Evolutionary conservation across 23 tunicate genomes (phyloP).

Genomic region (Ascidia mentula): DNA sequence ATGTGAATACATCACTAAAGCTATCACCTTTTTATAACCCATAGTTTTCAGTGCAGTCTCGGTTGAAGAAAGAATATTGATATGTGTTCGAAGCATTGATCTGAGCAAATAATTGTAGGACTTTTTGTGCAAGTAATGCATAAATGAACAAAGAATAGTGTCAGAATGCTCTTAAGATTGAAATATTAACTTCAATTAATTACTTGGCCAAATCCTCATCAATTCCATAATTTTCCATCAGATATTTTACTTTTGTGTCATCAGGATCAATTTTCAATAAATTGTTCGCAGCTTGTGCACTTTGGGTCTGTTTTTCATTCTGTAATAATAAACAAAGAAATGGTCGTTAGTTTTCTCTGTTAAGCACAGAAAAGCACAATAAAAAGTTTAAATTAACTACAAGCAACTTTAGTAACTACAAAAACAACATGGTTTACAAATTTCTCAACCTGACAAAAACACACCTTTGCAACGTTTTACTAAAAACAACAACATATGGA

Average conservation of each 20-base stretch:
- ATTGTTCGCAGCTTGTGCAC: not conserved
- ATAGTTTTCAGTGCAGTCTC: not conserved
- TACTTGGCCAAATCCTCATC: slow-evolving; percentile 8
- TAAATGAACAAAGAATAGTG: too few species aligned
- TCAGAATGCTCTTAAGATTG: too few species aligned
- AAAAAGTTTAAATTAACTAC: too few species aligned
- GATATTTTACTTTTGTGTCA: slow-evolving; percentile 3
- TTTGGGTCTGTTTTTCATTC: not conserved
- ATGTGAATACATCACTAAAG: too few species aligned
- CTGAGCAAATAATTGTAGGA: too few species aligned
- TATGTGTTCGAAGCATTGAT: slow-evolving; percentile 4
- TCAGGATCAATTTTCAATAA: slow-evolving; percentile 18
- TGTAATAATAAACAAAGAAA: slow-evolving; percentile 2
- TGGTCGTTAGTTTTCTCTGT: not conserved
- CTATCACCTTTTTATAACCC: slow-evolving; percentile 3
- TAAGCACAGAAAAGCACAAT: too few species aligned
- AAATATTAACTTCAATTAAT: too few species aligned
- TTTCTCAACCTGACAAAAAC: too few species aligned
- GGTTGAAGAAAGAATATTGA: not conserved
- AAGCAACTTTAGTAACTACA: too few species aligned
- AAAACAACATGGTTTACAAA: too few species aligned
- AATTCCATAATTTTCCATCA: slow-evolving; percentile 9
- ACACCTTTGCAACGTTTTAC: too few species aligned
- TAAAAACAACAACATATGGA: not conserved
- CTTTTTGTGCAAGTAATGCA: too few species aligned